Evolutionary conservation across 2,797 vertebrate genomes (phyloP), one percentile per base, ranked within the genome.

Genomic region (Labeo calbasu): DNA sequence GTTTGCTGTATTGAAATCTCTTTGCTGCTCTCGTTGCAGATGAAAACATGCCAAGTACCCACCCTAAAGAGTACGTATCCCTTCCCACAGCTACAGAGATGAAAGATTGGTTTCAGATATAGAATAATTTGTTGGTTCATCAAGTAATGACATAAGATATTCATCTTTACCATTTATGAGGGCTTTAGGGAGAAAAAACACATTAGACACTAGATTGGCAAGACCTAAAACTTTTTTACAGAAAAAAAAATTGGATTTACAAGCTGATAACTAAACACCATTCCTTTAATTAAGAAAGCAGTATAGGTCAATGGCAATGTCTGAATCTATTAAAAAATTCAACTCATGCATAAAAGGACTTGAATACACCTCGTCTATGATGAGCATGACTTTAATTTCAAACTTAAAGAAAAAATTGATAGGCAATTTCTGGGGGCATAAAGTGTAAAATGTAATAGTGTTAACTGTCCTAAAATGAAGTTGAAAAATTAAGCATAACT

Each of bases 1-100:
- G 79, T 73, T 73, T 69, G 70, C 69, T 55, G 70, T 51, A 75
- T 59, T 80, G 65, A 76, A 83, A 80, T 83, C n/a, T 81, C 28
- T 48, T 59, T 85, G 71, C 63, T 75, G 59, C 36, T 78, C 83
- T 59, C 72, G 72, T 68, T 84, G 65, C 51, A 46, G 48, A 72
- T 57, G 50, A 68, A 77, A 83, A 65, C 72, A 55, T 57, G 81
- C 48, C 25, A 82, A 36, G 40, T 82, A n/a, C n/a, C 51, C 70
- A 75, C 71, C 68, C 68, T 48, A 59, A 68, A 59, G 79, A 4
- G 53, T 25, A 59, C 17, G 59, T 23, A n/a, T 71, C 40, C 17
- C 59, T 66, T 40, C 32, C 50, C 61, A 69, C 69, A 59, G 59
- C 46, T 71, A 61, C 48, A 61, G 66, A 69, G 46, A 65, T 51